phyloP scores from a whole-genome alignment of 1,140 invertebrate species.

The Phocides pigmalion region DNA sequence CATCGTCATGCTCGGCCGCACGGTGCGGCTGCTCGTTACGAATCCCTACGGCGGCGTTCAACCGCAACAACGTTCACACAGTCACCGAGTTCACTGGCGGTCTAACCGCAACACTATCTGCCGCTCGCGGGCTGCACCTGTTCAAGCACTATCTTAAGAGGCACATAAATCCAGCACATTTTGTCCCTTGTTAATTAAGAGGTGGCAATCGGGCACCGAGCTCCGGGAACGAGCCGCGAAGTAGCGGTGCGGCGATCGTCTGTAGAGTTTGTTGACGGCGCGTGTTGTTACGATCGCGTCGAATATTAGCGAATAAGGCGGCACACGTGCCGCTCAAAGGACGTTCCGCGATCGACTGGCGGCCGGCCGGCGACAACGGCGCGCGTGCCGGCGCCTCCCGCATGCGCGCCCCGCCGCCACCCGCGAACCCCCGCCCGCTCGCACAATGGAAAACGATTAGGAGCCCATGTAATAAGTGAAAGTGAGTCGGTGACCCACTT shows the following conservation, averaged over 20 bases:
- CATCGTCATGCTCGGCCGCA: constrained; percentile 84
- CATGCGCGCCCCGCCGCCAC: constrained; percentile 83
- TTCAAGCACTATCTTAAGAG: constrained; percentile 70
- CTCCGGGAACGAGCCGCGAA: constrained; percentile 46
- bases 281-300: constrained; percentile 72
- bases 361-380: constrained; percentile 71
- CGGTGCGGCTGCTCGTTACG: constrained; percentile 68
- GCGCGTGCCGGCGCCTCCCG: constrained; percentile 80
- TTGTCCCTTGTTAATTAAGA: constrained; percentile 51
- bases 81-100: constrained; percentile 82
- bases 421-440: constrained; percentile 78
- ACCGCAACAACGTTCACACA: constrained; percentile 80
- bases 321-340: constrained; percentile 68
- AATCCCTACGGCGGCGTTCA: constrained; percentile 73
- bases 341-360: constrained; percentile 79
- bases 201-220: constrained; percentile 45
- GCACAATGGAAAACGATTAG: constrained; percentile 87
- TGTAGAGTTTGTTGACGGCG: constrained; percentile 59
- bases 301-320: constrained; percentile 46
- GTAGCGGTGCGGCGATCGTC: constrained; percentile 50
- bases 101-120: constrained; percentile 80
- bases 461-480: constrained; percentile 88
- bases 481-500: constrained; percentile 88
- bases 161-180: constrained; percentile 80
- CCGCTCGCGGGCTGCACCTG: constrained; percentile 78